These are phyloP conservation scores for Dissostichus mawsoni DNA, from an alignment of 2,113 vertebrate genomes.

Conservation along the genomic window DNA sequence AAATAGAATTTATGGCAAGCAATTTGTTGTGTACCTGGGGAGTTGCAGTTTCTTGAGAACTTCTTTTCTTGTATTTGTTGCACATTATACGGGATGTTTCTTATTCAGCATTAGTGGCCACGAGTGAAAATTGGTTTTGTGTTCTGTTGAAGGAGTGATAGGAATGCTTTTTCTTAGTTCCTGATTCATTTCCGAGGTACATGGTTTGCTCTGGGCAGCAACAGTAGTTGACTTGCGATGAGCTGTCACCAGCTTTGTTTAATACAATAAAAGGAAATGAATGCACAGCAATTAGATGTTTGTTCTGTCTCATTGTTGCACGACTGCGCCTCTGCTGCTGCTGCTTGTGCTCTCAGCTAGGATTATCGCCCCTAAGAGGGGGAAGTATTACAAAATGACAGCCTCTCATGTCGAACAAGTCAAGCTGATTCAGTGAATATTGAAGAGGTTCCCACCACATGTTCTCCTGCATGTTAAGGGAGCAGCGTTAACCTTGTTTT, in stretches of 20 bases:
- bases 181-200: conserved; percentile 12
- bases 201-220: conserved; percentile 28
- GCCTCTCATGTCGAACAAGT: conserved; percentile 78
- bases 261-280: conserved; percentile 66
- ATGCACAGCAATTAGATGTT: conserved; percentile 76
- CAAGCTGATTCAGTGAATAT: conserved; percentile 81
- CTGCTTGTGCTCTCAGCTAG: conserved; percentile 68
- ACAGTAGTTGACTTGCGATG: conserved; percentile 39
- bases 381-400: conserved; percentile 76
- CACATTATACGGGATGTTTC: conserved; percentile 30
- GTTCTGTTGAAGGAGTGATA: conserved; percentile 18
- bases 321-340: conserved; percentile 53
- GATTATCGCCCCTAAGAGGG: conserved; percentile 76
- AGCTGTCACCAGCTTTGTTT: conserved; percentile 70
- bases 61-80: conserved; percentile 48
- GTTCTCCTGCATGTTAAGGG: conserved; percentile 76
- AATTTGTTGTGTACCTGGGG: conserved; percentile 73
- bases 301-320: conserved; percentile 74
- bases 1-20: conserved; percentile 74
- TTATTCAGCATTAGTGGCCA: conserved; percentile 11
- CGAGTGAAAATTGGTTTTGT: background rate
- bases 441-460: conserved; percentile 75
- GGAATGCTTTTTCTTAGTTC: conserved; percentile 16
- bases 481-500: conserved; percentile 83
- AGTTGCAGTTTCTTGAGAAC: conserved; percentile 59